phyloP scores from a whole-genome alignment of 30 jellyfish, hydroid and myxozoan genomes.

The Aurelia aurita region DNA sequence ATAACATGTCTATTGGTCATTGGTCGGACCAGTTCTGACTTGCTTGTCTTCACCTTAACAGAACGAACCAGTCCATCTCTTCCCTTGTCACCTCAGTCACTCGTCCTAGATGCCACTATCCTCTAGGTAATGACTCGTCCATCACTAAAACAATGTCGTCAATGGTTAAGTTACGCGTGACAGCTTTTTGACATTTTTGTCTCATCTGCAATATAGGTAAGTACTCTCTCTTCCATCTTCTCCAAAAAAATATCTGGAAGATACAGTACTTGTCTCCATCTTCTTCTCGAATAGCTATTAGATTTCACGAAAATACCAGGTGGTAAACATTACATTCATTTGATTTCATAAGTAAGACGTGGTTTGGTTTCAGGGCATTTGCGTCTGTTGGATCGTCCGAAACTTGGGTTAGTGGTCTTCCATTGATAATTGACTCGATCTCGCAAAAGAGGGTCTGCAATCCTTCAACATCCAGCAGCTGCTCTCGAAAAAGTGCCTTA shows the following conservation, averaged over 20 bases:
- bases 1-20: slow-evolving; percentile 25
- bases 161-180: not conserved
- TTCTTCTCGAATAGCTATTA: slow-evolving; percentile 2
- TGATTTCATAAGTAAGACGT: slow-evolving; percentile 6
- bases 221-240: too few species aligned
- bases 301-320: slow-evolving; percentile 2
- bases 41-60: slow-evolving; percentile 30
- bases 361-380: slow-evolving; percentile 53
- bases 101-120: slow-evolving; percentile 42
- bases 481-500: slow-evolving; percentile 7
- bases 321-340: not conserved
- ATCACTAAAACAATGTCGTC: too few species aligned
- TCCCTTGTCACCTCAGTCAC: slow-evolving; percentile 9
- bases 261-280: too few species aligned
- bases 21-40: slow-evolving; percentile 39
- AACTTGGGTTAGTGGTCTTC: slow-evolving; percentile 28
- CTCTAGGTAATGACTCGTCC: slow-evolving; percentile 9
- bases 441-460: too few species aligned
- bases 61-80: slow-evolving; percentile 60
- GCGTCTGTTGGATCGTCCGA: slow-evolving; percentile 49
- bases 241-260: too few species aligned
- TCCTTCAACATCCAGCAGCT: too few species aligned
- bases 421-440: slow-evolving; percentile 31
- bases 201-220: too few species aligned
- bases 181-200: slow-evolving; percentile 29